Evolutionary conservation across 2,888 invertebrate genomes (phyloP), one percentile per base, ranked within the genome.

Genomic region (Seira ritae): DNA sequence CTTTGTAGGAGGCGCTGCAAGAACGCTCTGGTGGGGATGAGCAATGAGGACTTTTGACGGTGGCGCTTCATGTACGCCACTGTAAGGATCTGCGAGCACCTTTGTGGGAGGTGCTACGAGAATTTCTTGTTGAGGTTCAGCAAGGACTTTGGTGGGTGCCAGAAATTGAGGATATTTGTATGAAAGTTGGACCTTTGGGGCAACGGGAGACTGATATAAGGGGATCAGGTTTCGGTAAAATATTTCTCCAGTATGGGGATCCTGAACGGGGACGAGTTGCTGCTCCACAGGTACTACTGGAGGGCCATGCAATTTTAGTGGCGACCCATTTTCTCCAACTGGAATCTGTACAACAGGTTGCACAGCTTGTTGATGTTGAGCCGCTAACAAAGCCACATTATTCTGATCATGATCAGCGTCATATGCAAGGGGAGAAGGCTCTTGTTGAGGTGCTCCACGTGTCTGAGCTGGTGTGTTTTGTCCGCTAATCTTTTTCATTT

Each of bases 161-260:
- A 17, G 12, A 55, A 15, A 15, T n/a, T 67, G 67, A 23, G 22
- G 67, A 67, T 67, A 12, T 67, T 67, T 22, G 24, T 67, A 23
- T 20, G 23, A 1, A 6, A 31, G 31, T 4, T 2, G 8, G 8
- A 31, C 3, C 31, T 17, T 17, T 17, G 67, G 67, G n/a, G 23
- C 8, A 67, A 67, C 67, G 8, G 62, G 62, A 20, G 62, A 19
- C 19, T 62, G 62, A 62, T 62, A 62, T 22, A 62, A 17, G 1
- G 24, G 67, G 15, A 67, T 24, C 31, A 31, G 8, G 8, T 31
- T 31, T 8, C 31, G 2, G 31, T 31, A 31, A 31, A 8, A 55
- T 15, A 80, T n/a, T 42, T 80, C 73, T 4, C 72, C 68, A 6
- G 66, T 67, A 1, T 23, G 24, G 0, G 80, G 68, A 68, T 67